Evolutionary conservation across 2,888 invertebrate species (phyloP), one percentile per base, ranked within the genome.

Genomic region (Calliopum simillimum): DNA sequence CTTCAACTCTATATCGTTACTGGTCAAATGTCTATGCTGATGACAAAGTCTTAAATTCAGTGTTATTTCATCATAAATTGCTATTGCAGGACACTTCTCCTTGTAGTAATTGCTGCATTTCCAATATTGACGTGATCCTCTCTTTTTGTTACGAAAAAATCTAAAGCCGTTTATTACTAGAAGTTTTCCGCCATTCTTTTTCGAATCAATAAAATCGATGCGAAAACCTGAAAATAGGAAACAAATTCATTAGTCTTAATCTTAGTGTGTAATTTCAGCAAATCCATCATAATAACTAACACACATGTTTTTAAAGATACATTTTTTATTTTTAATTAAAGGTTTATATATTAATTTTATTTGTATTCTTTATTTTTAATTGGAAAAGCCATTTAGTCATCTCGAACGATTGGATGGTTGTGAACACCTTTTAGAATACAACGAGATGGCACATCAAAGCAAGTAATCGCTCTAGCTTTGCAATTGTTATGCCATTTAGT

Each of bases 71-170:
- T 86, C 86, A 55, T 86, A 84, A 44, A 86, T 85, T 0, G 86
- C 86, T 62, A 86, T 86, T 13, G 86, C 84, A 8, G 86, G 86
- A 74, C 86, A 86, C 59, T 86, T 86, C 47, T 85, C 85, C 72
- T 86, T 86, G 65, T 86, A 86, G 69, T 86, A 86, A 69, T 86
- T 84, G 61, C 85, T 85, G 71, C 86, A 86, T 73, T 86, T 86
- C 86, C 86, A 86, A 71, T 86, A 86, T 74, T 86, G 86, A 46
- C 85, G 76, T 4, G 83, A 80, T 0, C 85, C 86, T 19, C 86
- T 83, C 66, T 86, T 86, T 71, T 86, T 84, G 71, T 86, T 86
- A 21, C 86, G 82, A 72, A 86, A 86, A 78, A 86, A 86, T 12
- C 86, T 80, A 71, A 86, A 85, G 11, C 86, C 86, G 77, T 86